These are phyloP conservation scores for Furcifer pardalis DNA, from an alignment of 2,797 vertebrate species.

Conservation along the genomic window DNA sequence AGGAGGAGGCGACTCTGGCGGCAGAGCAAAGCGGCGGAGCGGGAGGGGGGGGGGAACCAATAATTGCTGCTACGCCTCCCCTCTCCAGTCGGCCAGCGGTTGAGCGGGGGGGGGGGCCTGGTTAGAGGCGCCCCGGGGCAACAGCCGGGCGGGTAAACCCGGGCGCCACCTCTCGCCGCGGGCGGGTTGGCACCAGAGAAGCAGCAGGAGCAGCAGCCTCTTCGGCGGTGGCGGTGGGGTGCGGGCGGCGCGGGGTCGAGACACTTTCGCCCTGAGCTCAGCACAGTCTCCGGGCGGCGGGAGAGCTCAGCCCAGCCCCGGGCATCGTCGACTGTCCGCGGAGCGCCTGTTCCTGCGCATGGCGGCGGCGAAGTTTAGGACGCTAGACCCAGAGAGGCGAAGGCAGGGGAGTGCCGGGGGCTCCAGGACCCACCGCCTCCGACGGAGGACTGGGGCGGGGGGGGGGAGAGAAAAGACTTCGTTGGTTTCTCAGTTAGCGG, in stretches of 20 bases:
- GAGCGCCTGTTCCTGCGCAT: not conserved
- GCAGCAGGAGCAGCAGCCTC: conserved; percentile 38
- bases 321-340: conserved; percentile 68
- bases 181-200: conserved; percentile 17
- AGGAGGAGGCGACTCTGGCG: too few relatives aligned
- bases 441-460: too few relatives aligned
- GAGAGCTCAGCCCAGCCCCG: conserved; percentile 61
- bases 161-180: conserved; percentile 42
- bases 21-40: too few relatives aligned
- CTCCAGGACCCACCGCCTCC: not conserved
- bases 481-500: too few relatives aligned
- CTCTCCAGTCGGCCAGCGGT: too few relatives aligned
- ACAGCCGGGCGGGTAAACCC: not conserved
- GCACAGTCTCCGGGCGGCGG: conserved; percentile 60
- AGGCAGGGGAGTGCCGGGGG: not conserved
- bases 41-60: too few relatives aligned
- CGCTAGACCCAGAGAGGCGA: too few relatives aligned
- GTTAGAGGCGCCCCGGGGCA: not conserved
- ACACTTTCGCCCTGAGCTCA: conserved; percentile 72
- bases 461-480: too few relatives aligned
- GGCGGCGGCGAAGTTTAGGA: not conserved
- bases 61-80: too few relatives aligned
- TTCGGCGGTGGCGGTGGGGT: conserved; percentile 74
- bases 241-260: conserved; percentile 75
- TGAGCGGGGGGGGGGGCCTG: too few relatives aligned